Base-by-base conservation (phyloP, 2,797 vertebrate species). In the Paratrypauchen microcephalus region DNA sequence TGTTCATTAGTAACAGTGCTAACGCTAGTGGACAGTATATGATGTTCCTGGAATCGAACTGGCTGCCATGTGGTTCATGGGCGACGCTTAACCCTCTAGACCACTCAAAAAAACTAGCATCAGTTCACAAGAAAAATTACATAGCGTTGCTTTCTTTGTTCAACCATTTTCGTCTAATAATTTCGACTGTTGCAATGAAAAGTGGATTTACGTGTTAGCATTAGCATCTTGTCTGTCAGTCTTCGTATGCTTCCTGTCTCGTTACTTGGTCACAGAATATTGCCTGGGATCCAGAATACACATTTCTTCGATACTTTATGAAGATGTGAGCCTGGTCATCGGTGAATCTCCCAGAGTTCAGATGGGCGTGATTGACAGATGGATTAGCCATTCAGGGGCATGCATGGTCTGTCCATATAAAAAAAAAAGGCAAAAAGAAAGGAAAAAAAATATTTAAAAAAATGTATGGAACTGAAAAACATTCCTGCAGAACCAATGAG, bases 231-330 rank as follows among this genome's bases (percentile, higher is more conserved):
- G 28, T 81, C 79, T 72, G 68, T 81, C 30, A 4, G 21, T 23
- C 28, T 30, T 58, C 12, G 30, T 81, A 70, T 80, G 84, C 85
- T 78, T 57, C 83, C 71, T 80, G 67, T 88, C 87, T 77, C 83
- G 63, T 83, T 69, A 77, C 69, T 32, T 67, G 47, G 66, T 83
- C 77, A 77, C 12, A 23, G 52, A 13, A 23, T 55, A 23, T 55
- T 45, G 41, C 41, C 41, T 45, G 41, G 41, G 41, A 45, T 41
- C 39, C 39, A 41, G 11, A 41, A 41, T 41, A 13, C 11, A 4
- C 11, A 11, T 11, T 13, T 41, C 39, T 41, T 2, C 39, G 3
- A 13, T 45, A 45, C 12, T 45, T 45, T 4, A 16, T 15, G 41
- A 13, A 45, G 41, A 45, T 45, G 41, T 45, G 41, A 15, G 41